These are phyloP conservation scores for Delichon dasypus DNA, from an alignment of 2,797 vertebrate genomes.

Conservation along the genomic window DNA sequence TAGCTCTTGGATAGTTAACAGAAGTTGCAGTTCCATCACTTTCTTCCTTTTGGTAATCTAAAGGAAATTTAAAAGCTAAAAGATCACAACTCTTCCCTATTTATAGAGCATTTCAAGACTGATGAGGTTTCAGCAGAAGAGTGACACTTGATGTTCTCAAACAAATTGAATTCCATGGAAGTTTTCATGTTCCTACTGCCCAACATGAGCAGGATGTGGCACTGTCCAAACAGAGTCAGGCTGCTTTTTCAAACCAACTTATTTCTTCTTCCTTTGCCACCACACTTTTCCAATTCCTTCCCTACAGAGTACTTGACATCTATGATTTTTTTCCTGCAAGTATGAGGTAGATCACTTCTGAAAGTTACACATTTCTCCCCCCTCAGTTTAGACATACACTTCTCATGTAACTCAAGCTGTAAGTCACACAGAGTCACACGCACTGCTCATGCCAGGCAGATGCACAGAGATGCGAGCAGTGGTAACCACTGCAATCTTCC, in stretches of 20 bases:
- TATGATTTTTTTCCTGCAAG: neutral
- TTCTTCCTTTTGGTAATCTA: neutral
- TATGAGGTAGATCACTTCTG: neutral
- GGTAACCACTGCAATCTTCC: neutral
- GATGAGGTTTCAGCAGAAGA: neutral
- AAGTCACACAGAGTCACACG: neutral
- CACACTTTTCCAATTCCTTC: neutral
- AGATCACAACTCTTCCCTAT: neutral
- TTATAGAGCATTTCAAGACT: neutral
- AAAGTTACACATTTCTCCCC: neutral
- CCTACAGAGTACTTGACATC: neutral
- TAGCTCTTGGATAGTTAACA: neutral
- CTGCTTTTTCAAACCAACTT: neutral
- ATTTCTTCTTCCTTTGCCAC: neutral
- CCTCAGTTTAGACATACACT: neutral
- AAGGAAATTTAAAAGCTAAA: neutral
- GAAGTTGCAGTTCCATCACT: neutral
- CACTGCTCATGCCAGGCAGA: neutral
- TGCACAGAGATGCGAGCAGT: fast-evolving
- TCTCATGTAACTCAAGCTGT: neutral
- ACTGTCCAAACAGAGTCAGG: neutral
- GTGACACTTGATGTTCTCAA: neutral
- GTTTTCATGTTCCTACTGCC: neutral
- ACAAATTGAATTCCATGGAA: neutral
- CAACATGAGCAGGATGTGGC: neutral